Base-by-base conservation (phyloP, 1,140 invertebrate genomes). In the Teleopsis dalmanni region DNA sequence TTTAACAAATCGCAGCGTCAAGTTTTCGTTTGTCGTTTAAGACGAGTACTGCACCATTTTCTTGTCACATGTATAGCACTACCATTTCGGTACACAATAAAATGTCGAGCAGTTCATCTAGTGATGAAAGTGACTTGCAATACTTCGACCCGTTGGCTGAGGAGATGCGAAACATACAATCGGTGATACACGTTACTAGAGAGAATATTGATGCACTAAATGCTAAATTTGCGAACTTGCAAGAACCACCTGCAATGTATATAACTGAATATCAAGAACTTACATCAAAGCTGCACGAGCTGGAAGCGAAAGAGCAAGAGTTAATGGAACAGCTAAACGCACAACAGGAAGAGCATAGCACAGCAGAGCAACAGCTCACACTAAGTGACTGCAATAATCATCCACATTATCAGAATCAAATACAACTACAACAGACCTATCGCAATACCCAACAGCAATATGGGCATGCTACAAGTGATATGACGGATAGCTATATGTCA, bases 121-220 rank as follows among this genome's bases (percentile, higher is more conserved):
- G 61, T 19, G 64, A 67, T 11, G 47, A 49, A 4, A 63, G 64
- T 49, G 64, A 67, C 40, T 43, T 59, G 14, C n/a, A n/a, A n/a
- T n/a, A n/a, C n/a, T 57, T 54, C 31, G 60, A 65, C 48, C 60
- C 55, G 3, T 29, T 68, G 18, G 55, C 65, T 23, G 84, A 87
- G 60, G 86, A 95, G 80, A 78, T 95, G 56, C 78, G 81, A 66
- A 95, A 95, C 70, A 91, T 96, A 61, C 86, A 90, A 73, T 91
- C 81, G 75, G 87, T 95, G 55, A 95, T 95, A 63, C 81, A 85
- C 65, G 79, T 95, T 56, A 95, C 91, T 38, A 83, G 89, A 59
- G 84, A 90, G 72, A 94, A 95, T 72, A 87, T 95, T 58, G 90
- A 95, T 66, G 88, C 88, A 48, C 72, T 96, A 45, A 94, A 94